Evolutionary conservation across 2,888 invertebrate genomes (phyloP), one percentile per base, ranked within the genome.

Genomic region (Hanleya hanleyi): DNA sequence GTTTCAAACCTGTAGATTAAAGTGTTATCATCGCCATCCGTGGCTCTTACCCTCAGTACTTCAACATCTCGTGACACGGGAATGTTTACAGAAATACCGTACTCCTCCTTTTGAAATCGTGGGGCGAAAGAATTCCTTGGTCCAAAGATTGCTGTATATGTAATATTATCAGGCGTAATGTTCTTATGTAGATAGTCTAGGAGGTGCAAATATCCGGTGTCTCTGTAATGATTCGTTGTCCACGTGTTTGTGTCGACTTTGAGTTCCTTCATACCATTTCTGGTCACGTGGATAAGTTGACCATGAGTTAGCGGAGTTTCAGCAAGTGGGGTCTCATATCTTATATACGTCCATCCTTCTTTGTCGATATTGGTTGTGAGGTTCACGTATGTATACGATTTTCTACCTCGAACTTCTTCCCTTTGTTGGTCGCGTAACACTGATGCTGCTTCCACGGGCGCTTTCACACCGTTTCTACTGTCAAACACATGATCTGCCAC

Each of bases 401-500:
- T n/a, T n/a, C n/a, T n/a, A n/a, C n/a, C n/a, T n/a, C n/a, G n/a
- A n/a, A n/a, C n/a, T n/a, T n/a, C n/a, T n/a, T n/a, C n/a, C n/a
- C n/a, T n/a, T n/a, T n/a, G n/a, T n/a, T n/a, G n/a, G n/a, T n/a
- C n/a, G n/a, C n/a, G n/a, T n/a, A n/a, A n/a, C n/a, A n/a, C n/a
- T n/a, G n/a, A n/a, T n/a, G n/a, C n/a, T n/a, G n/a, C n/a, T n/a
- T n/a, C n/a, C n/a, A n/a, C n/a, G n/a, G n/a, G n/a, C n/a, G n/a
- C 71, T 37, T 76, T 65, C 7, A 62, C 33, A n/a, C 77, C 79
- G 67, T 75, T 75, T 15, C 71, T 65, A 66, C 81, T 82, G 65
- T 74, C 73, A 47, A 76, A 82, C 15, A 82, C 50, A 15, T 37
- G 36, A 61, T 82, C 79, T 5, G 83, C 82, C 32, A 76, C 70